Conservation (phyloP, 2,888 invertebrate genomes). For the Drosophila dives region DNA sequence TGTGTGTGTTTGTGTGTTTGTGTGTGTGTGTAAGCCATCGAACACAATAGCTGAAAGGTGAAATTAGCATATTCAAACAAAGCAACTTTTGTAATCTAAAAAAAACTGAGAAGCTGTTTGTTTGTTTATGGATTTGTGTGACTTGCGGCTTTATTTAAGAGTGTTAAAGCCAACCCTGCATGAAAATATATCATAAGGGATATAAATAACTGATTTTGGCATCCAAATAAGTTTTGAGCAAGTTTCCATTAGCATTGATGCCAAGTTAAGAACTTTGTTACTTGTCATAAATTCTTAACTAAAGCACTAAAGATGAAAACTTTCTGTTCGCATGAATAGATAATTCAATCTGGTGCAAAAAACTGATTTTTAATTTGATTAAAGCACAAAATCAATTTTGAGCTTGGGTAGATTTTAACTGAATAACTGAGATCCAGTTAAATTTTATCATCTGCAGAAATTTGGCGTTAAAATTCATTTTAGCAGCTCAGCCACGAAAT, state of each 20-base stretch:
- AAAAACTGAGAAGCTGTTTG: slow-evolving; percentile 28
- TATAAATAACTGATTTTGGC: slow-evolving; percentile 15
- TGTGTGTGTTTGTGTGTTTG: background rate
- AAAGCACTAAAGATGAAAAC: slow-evolving; percentile 24
- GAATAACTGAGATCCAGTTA: slow-evolving; percentile 8
- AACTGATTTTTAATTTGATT: slow-evolving; percentile 25
- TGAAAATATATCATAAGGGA: background rate
- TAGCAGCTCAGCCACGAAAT: slow-evolving; percentile 13
- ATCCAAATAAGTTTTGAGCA: slow-evolving; percentile 23
- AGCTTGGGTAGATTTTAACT: background rate
- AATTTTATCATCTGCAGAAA: slow-evolving; percentile 23
- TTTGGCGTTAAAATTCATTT: slow-evolving; percentile 14
- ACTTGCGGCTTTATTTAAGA: slow-evolving; percentile 15
- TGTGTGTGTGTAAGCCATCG: background rate
- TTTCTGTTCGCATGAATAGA: slow-evolving; percentile 16
- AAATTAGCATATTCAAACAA: slow-evolving; percentile 66
- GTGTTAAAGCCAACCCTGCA: slow-evolving; percentile 3
- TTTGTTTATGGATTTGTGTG: slow-evolving; percentile 20
- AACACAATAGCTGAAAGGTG: slow-evolving; percentile 8
- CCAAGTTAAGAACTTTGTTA: slow-evolving; percentile 54
- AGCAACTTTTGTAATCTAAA: slow-evolving; percentile 59
- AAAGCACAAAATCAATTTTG: background rate
- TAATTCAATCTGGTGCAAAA: slow-evolving; percentile 13
- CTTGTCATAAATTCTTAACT: slow-evolving; percentile 34
- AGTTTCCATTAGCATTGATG: slow-evolving; percentile 17